A percentile compares a stretch with the other conserved stretches of the same genome.
phyloP scores from a whole-genome alignment of 2,888 invertebrate species.

The Mongoloraphidia duomilia region DNA sequence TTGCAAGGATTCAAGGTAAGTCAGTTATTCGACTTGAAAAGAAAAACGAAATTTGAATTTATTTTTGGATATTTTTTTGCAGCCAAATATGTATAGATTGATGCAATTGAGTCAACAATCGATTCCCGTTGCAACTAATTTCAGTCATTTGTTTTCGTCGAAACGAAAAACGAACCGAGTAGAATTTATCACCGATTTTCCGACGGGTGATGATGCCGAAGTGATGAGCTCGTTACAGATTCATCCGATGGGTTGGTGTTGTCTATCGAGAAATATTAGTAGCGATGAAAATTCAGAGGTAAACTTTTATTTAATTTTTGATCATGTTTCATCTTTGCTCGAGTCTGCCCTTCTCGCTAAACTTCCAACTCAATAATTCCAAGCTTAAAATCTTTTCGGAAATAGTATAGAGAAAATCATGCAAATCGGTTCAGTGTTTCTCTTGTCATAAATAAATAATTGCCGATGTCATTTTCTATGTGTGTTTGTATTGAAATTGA shows the following conservation, averaged over 20 bases:
- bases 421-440: too few relatives aligned
- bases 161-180: conserved; percentile 65
- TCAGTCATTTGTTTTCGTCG: conserved; percentile 66
- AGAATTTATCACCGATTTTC: conserved; percentile 85
- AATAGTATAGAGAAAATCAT: too few relatives aligned
- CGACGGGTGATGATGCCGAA: conserved; percentile 71
- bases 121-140: conserved; percentile 65
- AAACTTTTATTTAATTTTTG: conserved; percentile 15
- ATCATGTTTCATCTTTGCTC: neutral
- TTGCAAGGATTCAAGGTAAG: conserved; percentile 69
- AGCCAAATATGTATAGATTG: conserved; percentile 79
- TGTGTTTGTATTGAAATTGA: neutral
- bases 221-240: conserved; percentile 79
- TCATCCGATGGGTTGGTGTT: conserved; percentile 83
- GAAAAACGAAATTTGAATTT: neutral
- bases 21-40: conserved; percentile 5
- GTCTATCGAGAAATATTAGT: conserved; percentile 75
- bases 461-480: too few relatives aligned
- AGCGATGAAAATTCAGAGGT: conserved; percentile 77
- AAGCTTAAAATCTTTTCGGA: too few relatives aligned
- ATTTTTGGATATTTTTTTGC: conserved; percentile 21
- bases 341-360: too few relatives aligned
- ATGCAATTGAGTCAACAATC: conserved; percentile 78
- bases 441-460: too few relatives aligned
- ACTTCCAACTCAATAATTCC: too few relatives aligned